A percentile compares a stretch with the other conserved stretches of the same genome.
Conservation (phyloP, 2,113 vertebrate genomes). For the Chunga burmeisteri region DNA sequence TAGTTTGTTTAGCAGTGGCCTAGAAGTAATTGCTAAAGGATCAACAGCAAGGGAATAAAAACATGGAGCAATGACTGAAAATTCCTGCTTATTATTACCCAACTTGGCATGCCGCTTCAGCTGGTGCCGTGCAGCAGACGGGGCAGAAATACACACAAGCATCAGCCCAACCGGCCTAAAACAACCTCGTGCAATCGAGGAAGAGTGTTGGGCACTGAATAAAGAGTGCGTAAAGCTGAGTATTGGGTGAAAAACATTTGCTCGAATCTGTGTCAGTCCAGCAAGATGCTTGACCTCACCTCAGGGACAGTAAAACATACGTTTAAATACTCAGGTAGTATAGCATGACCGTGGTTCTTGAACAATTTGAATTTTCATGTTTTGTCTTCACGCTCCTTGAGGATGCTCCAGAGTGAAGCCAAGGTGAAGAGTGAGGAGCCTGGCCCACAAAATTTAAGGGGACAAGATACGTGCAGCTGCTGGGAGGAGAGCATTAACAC, state of each 20-base stretch:
- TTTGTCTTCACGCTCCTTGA: background rate
- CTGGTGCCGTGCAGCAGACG: background rate
- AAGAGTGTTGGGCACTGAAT: rapidly evolving
- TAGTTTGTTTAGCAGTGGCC: background rate
- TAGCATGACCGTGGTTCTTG: no score
- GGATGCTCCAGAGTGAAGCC: background rate
- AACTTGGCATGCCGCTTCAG: background rate
- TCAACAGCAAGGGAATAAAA: background rate
- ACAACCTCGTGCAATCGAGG: background rate
- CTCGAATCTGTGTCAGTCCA: rapidly evolving
- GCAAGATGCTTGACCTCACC: background rate
- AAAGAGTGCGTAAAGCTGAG: background rate
- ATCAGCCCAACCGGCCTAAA: rapidly evolving
- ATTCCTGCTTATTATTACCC: background rate
- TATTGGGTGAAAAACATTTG: background rate
- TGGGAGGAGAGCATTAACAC: background rate
- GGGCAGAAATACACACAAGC: background rate
- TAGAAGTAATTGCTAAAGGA: background rate
- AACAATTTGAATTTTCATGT: background rate
- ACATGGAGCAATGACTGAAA: background rate
- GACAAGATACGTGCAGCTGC: background rate
- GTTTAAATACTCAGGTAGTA: background rate
- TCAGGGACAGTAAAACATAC: background rate
- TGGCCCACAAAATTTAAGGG: background rate
- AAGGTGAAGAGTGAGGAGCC: background rate